phyloP scores from a whole-genome alignment of 2,113 vertebrate genomes.

The Theristicus caerulescens region DNA sequence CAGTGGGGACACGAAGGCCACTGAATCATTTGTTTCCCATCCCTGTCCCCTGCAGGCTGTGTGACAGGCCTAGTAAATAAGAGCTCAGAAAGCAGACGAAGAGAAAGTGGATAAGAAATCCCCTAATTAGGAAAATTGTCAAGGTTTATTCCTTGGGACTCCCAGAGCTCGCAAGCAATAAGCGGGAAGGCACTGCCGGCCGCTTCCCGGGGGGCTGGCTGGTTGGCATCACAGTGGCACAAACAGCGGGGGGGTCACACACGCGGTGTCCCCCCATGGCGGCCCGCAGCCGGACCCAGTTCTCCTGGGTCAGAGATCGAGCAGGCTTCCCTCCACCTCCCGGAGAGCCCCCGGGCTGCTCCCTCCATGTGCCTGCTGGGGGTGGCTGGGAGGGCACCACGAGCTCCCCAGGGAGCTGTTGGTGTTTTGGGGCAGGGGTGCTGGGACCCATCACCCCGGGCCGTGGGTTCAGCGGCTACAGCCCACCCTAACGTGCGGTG shows the following conservation, averaged over 20 bases:
- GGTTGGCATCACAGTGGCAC: neutral
- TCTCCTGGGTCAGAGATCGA: neutral
- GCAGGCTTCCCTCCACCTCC: neutral
- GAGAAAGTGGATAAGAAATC: neutral
- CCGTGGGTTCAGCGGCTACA: neutral
- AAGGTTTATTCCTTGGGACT: neutral
- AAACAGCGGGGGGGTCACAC: too few species aligned
- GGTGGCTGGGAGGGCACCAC: neutral
- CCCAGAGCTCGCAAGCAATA: neutral
- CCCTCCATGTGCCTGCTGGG: neutral
- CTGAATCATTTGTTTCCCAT: neutral
- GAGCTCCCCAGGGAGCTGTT: neutral
- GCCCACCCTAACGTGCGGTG: fast-evolving
- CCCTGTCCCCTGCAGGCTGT: neutral
- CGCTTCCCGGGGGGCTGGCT: fast-evolving
- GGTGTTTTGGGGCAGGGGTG: too few species aligned
- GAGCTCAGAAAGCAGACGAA: neutral
- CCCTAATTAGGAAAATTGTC: neutral
- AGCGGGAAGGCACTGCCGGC: neutral
- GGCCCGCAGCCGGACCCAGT: neutral
- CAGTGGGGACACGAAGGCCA: neutral
- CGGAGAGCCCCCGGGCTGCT: neutral
- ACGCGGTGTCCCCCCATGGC: fast-evolving
- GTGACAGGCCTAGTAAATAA: neutral
- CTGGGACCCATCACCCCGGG: neutral